phyloP scores from a whole-genome alignment of 2,888 invertebrate species.

The Ryuthela nishihirai region DNA sequence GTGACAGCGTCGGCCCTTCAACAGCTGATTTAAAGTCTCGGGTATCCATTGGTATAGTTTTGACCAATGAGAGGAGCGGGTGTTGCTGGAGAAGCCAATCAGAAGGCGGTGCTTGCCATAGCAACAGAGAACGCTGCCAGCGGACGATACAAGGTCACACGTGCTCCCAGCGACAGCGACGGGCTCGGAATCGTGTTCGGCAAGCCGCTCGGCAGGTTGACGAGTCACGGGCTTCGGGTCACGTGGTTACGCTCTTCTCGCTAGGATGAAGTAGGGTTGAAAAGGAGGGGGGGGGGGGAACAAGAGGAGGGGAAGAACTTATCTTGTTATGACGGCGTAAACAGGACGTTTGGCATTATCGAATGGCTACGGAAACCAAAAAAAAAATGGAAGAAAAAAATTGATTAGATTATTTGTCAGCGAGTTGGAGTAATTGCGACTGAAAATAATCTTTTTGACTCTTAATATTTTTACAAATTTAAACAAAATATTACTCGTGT shows the following conservation, averaged over 20 bases:
- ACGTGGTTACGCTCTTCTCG: conserved; percentile 2
- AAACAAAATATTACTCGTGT: too few species aligned
- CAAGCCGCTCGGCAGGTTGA: too few species aligned
- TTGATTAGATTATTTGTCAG: too few species aligned
- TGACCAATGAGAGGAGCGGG: conserved; percentile 31
- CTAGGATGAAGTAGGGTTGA: background rate
- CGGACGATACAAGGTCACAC: conserved; percentile 37
- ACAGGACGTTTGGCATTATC: too few species aligned
- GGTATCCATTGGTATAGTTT: conserved; percentile 22
- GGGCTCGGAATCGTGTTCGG: background rate
- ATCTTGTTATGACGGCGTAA: too few species aligned
- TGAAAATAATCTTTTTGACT: too few species aligned
- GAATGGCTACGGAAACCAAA: too few species aligned
- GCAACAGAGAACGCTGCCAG: conserved; percentile 33
- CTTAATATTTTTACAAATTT: too few species aligned
- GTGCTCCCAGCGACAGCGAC: conserved; percentile 15
- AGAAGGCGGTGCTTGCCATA: conserved; percentile 24
- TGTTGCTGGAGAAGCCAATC: conserved; percentile 20
- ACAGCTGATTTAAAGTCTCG: conserved; percentile 32
- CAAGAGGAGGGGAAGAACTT: background rate
- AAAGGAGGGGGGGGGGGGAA: background rate
- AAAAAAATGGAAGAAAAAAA: too few species aligned
- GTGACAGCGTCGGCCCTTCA: too few species aligned
- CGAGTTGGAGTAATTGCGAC: too few species aligned
- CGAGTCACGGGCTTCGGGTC: too few species aligned